A percentile compares a stretch with the other conserved stretches of the same genome.
Evolutionary conservation across 2,888 invertebrate species (phyloP).

Genomic region (Cataglyphis livida): DNA sequence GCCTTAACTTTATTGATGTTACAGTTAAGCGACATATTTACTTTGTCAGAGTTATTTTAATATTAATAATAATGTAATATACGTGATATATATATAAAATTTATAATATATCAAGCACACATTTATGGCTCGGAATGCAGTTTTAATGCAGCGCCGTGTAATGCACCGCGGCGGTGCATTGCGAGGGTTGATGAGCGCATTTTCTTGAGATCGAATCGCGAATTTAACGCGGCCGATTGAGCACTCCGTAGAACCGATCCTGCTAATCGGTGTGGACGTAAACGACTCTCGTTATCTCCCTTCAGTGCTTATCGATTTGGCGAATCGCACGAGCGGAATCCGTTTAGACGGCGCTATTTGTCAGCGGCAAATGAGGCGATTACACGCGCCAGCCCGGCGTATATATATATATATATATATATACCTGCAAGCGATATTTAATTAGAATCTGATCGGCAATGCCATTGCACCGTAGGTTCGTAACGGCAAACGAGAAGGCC

Average conservation of each 20-base stretch:
- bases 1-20: neutral
- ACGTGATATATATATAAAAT: neutral
- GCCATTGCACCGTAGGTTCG: slow-evolving; percentile 18
- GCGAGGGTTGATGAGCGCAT: slow-evolving; percentile 16
- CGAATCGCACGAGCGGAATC: slow-evolving; percentile 73
- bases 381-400: slow-evolving; percentile 54
- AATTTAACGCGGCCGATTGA: slow-evolving; percentile 65
- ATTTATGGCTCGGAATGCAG: neutral
- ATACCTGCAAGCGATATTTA: slow-evolving; percentile 65
- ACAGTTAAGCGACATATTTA: neutral
- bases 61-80: slow-evolving; percentile 1
- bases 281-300: slow-evolving; percentile 75
- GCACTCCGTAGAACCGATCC: slow-evolving; percentile 63
- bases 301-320: slow-evolving; percentile 74
- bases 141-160: slow-evolving; percentile 19
- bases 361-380: slow-evolving; percentile 74
- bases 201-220: slow-evolving; percentile 47
- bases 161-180: neutral
- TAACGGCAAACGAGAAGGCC: slow-evolving; percentile 10
- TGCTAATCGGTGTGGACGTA: slow-evolving; percentile 74
- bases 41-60: neutral
- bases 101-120: neutral
- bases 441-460: slow-evolving; percentile 67
- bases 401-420: slow-evolving; percentile 50
- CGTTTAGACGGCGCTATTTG: slow-evolving; percentile 75